Percentiles rank a stretch among this genome's conserved stretches.
phyloP scores from a whole-genome alignment of 2,797 vertebrate species.

The Pangasius djambal region DNA sequence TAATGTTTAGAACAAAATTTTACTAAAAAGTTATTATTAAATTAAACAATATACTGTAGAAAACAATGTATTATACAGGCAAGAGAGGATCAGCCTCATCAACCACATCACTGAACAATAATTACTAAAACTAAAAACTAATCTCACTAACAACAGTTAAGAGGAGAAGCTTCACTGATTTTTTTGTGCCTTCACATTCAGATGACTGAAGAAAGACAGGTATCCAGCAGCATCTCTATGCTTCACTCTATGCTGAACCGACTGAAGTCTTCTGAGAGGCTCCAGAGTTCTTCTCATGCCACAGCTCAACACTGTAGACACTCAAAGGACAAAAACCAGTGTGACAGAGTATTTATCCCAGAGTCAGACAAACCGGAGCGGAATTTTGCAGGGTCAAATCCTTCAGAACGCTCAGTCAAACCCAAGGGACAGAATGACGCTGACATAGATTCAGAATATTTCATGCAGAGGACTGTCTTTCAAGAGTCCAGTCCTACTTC shows the following conservation, averaged over 20 bases:
- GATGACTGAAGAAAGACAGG: slow-evolving; percentile 34
- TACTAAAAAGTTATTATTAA: not conserved
- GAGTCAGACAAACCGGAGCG: not conserved
- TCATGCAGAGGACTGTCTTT: not conserved
- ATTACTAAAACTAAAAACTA: not conserved
- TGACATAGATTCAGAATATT: slow-evolving; percentile 2
- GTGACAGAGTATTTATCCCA: not conserved
- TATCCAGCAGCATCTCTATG: slow-evolving; percentile 7
- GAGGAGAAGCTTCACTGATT: not conserved
- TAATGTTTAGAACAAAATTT: not conserved
- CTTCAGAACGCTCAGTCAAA: not conserved
- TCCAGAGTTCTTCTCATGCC: not conserved
- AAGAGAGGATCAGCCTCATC: not conserved
- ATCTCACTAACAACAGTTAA: not conserved
- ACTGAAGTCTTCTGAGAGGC: slow-evolving; percentile 34
- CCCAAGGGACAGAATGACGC: not conserved
- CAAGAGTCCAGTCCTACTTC: slow-evolving; percentile 1
- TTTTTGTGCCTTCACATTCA: slow-evolving; percentile 30
- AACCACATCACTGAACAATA: not conserved
- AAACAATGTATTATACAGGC: not conserved
- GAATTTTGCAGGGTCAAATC: not conserved
- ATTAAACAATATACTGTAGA: not conserved
- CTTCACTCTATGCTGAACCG: slow-evolving; percentile 44
- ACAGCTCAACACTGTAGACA: not conserved
- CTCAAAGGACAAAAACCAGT: not conserved